phyloP scores from a whole-genome alignment of 2,797 vertebrate species.

The Propithecus perrieri region DNA sequence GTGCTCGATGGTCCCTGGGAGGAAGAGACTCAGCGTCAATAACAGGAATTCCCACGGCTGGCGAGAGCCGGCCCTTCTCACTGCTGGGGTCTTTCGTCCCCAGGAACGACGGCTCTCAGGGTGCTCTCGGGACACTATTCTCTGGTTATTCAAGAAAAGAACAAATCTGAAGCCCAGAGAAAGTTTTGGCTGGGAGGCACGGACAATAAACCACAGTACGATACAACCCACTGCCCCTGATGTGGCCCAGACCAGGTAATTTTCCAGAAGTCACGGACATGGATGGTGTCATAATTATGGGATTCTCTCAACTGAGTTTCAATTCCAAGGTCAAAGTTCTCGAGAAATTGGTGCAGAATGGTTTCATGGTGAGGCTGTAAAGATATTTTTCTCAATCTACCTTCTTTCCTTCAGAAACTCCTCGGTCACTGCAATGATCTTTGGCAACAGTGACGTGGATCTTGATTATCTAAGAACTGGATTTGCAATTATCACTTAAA shows the following conservation, averaged over 20 bases:
- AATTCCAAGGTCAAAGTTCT: neutral
- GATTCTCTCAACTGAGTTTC: neutral
- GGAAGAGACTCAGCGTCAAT: neutral
- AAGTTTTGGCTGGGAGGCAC: neutral
- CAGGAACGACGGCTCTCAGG: neutral
- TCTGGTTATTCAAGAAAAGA: neutral
- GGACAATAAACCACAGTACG: neutral
- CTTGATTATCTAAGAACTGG: neutral
- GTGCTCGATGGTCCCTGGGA: constrained; percentile 91
- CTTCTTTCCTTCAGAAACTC: neutral
- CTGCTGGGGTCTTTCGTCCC: neutral
- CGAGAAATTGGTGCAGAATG: neutral
- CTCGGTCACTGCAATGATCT: neutral
- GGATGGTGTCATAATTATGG: neutral
- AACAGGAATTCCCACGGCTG: neutral
- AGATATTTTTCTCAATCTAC: neutral
- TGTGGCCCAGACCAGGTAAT: neutral
- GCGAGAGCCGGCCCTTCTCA: neutral
- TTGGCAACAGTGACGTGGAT: neutral
- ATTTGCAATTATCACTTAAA: neutral
- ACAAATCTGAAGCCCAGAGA: neutral
- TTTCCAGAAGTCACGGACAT: neutral
- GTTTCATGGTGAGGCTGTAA: neutral
- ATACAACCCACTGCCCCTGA: neutral
- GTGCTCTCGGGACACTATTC: neutral